These are phyloP conservation scores for Petromus typicus DNA, from an alignment of 2,113 vertebrate genomes.

Conservation along the genomic window DNA sequence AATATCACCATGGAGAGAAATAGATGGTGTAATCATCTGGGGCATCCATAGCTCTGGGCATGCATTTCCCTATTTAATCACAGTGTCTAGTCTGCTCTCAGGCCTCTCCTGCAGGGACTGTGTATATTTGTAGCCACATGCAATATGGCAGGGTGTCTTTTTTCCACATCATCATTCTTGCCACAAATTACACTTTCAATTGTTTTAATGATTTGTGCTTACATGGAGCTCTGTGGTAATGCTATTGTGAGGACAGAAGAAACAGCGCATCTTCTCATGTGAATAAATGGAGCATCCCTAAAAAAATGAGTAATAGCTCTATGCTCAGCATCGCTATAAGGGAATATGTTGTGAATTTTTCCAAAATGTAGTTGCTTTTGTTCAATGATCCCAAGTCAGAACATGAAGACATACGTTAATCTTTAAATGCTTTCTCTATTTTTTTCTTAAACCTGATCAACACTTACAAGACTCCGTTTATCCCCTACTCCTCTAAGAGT, in stretches of 20 bases:
- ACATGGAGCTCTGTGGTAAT: neutral
- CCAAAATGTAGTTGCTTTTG: neutral
- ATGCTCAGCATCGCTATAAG: neutral
- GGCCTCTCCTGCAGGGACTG: neutral
- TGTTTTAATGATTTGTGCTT: neutral
- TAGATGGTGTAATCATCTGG: neutral
- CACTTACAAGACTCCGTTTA: neutral
- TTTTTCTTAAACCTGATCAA: slow-evolving; percentile 25
- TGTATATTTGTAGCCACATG: too few relatives aligned
- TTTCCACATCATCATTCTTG: neutral
- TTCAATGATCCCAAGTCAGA: neutral
- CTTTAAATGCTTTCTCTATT: slow-evolving; percentile 37
- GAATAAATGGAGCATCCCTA: neutral
- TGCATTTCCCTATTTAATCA: neutral
- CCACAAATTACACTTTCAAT: neutral
- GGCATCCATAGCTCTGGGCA: neutral
- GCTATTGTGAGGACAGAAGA: neutral
- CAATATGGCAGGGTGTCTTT: neutral
- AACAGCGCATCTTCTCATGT: neutral
- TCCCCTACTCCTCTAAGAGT: neutral
- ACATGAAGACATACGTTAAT: neutral
- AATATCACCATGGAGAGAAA: neutral
- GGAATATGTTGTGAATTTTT: neutral
- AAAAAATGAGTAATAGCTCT: neutral
- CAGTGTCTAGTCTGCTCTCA: neutral